Evolutionary conservation across 2,113 vertebrate genomes (phyloP).

Genomic region (Cnemophilus loriae): DNA sequence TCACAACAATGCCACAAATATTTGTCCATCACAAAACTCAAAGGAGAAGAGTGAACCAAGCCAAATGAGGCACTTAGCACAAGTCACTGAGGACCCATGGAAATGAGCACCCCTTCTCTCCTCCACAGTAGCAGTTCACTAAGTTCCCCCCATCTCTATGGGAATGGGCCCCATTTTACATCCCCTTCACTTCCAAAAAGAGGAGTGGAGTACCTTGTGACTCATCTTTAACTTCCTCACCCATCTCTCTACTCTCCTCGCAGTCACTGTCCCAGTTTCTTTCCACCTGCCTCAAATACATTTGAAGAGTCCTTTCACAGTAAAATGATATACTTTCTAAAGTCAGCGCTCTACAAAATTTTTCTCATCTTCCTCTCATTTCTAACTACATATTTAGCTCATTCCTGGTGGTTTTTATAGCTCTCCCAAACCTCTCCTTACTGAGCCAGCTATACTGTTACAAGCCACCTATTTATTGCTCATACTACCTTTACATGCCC

Average conservation of each 20-base stretch:
- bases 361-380: slow-evolving; percentile 21
- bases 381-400: slow-evolving; percentile 53
- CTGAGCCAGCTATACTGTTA: slow-evolving; percentile 38
- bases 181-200: background rate
- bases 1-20: background rate
- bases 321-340: slow-evolving; percentile 26
- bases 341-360: slow-evolving; percentile 12
- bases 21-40: background rate
- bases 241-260: background rate
- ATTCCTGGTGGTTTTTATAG: slow-evolving; percentile 40
- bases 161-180: background rate
- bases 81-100: background rate
- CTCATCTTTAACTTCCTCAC: background rate
- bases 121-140: background rate
- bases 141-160: background rate
- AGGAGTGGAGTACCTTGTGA: background rate
- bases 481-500: slow-evolving; percentile 25
- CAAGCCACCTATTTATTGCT: slow-evolving; percentile 64
- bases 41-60: background rate
- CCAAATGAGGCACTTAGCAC: background rate
- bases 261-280: background rate
- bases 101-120: background rate
- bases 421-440: slow-evolving; percentile 37
- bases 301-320: background rate
- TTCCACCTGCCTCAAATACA: background rate